Conservation (phyloP, 2,797 vertebrate species). For the Clangula hyemalis region DNA sequence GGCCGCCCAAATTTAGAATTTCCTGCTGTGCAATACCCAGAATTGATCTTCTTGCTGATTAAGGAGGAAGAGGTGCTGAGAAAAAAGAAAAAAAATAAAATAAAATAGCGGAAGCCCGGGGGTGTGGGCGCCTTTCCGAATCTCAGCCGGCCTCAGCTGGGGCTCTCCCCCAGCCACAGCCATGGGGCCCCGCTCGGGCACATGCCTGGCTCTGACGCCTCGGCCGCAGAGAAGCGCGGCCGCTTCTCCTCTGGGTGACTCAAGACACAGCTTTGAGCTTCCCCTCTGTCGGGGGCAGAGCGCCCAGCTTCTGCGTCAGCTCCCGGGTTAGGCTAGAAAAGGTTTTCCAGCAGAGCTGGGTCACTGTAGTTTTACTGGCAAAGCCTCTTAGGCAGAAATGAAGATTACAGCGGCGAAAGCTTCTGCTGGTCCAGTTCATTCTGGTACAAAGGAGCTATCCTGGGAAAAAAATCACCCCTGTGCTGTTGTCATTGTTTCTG, state of each 20-base stretch:
- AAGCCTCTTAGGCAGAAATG: slow-evolving; percentile 65
- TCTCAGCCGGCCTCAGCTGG: neutral
- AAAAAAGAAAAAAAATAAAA: neutral
- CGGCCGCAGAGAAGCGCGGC: neutral
- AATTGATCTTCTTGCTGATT: slow-evolving; percentile 49
- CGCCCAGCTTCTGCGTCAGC: slow-evolving; percentile 17
- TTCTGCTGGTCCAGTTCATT: slow-evolving; percentile 63
- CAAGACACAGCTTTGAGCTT: neutral
- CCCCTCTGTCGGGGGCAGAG: neutral
- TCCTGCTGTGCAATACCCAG: slow-evolving; percentile 63
- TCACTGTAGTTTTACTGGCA: slow-evolving; percentile 68
- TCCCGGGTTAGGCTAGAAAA: neutral
- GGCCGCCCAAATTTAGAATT: slow-evolving; percentile 63
- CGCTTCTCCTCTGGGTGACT: neutral
- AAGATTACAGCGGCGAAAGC: slow-evolving; percentile 58
- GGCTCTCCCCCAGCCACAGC: neutral
- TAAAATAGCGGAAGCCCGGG: neutral
- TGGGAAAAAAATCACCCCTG: neutral
- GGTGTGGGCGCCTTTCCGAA: neutral
- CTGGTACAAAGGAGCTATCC: slow-evolving; percentile 37
- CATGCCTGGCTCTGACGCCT: neutral
- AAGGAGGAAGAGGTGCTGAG: slow-evolving; percentile 59
- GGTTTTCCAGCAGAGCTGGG: slow-evolving; percentile 57
- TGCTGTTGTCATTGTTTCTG: neutral
- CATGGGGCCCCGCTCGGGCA: rapidly evolving